These are phyloP conservation scores for Dynastes tityus DNA, from an alignment of 2,888 invertebrate genomes.

Conservation along the genomic window DNA sequence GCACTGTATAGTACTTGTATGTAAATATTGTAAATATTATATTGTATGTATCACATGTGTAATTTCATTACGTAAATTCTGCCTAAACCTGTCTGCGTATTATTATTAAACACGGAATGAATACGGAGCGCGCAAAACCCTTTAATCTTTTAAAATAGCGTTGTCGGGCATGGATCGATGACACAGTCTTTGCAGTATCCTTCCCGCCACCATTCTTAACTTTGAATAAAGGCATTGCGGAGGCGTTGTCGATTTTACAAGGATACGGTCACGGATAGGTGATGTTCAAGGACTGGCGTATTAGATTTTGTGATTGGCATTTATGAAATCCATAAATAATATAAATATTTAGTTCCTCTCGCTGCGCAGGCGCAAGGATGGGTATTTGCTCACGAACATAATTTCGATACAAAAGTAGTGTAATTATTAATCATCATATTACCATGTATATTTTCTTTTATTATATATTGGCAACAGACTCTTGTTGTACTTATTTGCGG, in stretches of 20 bases:
- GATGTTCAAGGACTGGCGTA: conserved; percentile 22
- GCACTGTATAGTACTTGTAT: no score
- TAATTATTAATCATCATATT: no score
- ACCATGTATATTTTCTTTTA: no score
- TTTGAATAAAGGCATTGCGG: conserved; percentile 31
- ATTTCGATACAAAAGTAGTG: no score
- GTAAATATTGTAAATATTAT: no score
- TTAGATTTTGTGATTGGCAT: conserved; percentile 35
- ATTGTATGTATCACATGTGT: no score
- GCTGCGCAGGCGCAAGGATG: no score
- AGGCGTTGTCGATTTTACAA: conserved; percentile 22
- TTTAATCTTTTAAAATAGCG: conserved; percentile 5
- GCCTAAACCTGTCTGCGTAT: background rate
- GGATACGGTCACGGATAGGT: conserved; percentile 35
- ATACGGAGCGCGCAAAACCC: background rate
- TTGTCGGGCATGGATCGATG: conserved; percentile 26
- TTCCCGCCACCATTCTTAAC: conserved; percentile 14
- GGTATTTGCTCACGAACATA: no score
- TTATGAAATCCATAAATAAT: conserved; percentile 37
- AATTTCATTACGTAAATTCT: no score
- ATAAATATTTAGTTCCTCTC: background rate
- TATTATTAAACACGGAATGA: background rate
- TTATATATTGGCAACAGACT: no score
- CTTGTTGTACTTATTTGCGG: no score
- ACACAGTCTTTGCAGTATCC: conserved; percentile 28